A percentile compares a stretch with the other conserved stretches of the same genome.
These are phyloP conservation scores for Steinernema feltiae DNA, from an alignment of 1,140 invertebrate species.

Conservation along the genomic window DNA sequence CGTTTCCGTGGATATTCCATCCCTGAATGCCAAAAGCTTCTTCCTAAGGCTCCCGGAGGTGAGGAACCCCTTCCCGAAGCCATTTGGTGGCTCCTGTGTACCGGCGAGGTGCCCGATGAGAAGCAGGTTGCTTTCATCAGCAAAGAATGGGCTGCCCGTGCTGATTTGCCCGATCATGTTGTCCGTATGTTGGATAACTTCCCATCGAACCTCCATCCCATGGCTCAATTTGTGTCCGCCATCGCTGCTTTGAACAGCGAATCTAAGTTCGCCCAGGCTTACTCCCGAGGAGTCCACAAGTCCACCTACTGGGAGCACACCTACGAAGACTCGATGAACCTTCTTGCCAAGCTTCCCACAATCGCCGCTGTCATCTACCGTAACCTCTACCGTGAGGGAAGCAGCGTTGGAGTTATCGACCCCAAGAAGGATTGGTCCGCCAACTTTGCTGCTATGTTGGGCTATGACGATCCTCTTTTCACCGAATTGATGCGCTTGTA, in stretches of 20 bases:
- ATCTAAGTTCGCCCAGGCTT: slow-evolving; percentile 86
- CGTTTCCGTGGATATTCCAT: slow-evolving; percentile 89
- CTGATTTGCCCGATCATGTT: slow-evolving; percentile 82
- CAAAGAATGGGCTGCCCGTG: slow-evolving; percentile 81
- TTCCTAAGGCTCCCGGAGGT: slow-evolving; percentile 79
- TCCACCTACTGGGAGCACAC: slow-evolving; percentile 78
- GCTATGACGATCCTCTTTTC: slow-evolving; percentile 78
- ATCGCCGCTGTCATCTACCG: slow-evolving; percentile 89
- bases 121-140: slow-evolving; percentile 72
- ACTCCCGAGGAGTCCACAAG: slow-evolving; percentile 76
- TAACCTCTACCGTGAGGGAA: slow-evolving; percentile 78
- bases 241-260: slow-evolving; percentile 85
- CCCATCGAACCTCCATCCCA: slow-evolving; percentile 84
- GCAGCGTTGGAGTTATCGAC: slow-evolving; percentile 77
- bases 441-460: slow-evolving; percentile 86
- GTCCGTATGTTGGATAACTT: slow-evolving; percentile 90
- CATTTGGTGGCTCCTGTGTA: slow-evolving; percentile 87
- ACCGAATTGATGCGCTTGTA: slow-evolving; percentile 88
- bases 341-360: slow-evolving; percentile 89
- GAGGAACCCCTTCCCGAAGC: slow-evolving; percentile 85
- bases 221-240: slow-evolving; percentile 88
- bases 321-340: slow-evolving; percentile 76
- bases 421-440: slow-evolving; percentile 82
- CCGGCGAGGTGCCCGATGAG: slow-evolving; percentile 80
- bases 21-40: slow-evolving; percentile 81